phyloP scores from a whole-genome alignment of 2,888 invertebrate species.

The Cremastinae sp. region DNA sequence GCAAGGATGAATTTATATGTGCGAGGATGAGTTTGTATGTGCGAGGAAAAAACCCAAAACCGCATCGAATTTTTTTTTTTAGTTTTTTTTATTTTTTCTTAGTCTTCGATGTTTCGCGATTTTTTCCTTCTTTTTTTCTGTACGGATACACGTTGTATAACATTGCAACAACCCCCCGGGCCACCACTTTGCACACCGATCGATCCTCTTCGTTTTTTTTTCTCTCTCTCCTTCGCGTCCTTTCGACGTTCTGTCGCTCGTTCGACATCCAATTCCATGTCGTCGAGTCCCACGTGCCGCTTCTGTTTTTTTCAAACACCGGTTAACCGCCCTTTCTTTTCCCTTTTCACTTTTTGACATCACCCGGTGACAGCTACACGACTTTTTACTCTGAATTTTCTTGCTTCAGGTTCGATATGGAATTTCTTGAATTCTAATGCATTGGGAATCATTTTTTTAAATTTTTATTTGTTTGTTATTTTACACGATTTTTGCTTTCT shows the following conservation, averaged over 20 bases:
- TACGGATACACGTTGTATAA: conserved; percentile 53
- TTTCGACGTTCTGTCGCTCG: conserved; percentile 25
- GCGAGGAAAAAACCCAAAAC: conserved; percentile 6
- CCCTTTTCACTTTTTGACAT: conserved; percentile 2
- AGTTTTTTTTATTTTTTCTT: conserved; percentile 21
- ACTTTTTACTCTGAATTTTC: neutral
- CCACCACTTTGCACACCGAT: conserved; percentile 41
- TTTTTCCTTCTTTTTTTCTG: conserved; percentile 9
- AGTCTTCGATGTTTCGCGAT: neutral
- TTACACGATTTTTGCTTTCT: no score
- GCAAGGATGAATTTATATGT: neutral
- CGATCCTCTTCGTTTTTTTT: conserved; percentile 6
- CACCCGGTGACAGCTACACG: neutral
- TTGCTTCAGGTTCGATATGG: no score
- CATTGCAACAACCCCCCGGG: conserved; percentile 33
- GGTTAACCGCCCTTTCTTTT: neutral
- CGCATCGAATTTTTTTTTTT: conserved; percentile 36
- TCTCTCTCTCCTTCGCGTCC: neutral
- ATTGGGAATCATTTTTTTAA: no score
- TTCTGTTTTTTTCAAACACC: neutral
- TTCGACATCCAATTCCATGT: conserved; percentile 61
- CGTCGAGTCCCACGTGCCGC: conserved; percentile 40
- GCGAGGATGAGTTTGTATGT: no score
- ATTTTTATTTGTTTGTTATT: no score
- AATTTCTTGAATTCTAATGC: no score